Conservation (phyloP, 2,113 vertebrate genomes). For the Microcebus lehilahytsara region DNA sequence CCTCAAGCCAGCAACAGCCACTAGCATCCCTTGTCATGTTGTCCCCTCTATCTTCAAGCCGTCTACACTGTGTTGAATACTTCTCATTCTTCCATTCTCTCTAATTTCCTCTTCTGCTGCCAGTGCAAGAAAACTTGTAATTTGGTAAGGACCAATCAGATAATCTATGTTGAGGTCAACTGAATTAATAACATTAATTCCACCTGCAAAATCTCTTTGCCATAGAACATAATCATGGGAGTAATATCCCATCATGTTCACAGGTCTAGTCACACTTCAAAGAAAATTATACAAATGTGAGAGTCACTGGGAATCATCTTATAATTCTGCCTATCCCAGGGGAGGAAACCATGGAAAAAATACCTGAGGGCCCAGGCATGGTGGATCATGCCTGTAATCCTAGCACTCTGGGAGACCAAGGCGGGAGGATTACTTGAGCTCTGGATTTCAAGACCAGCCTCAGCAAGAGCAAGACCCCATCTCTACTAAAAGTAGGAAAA, state of each 20-base stretch:
- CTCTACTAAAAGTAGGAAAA: no score
- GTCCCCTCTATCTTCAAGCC: background rate
- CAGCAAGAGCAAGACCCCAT: no score
- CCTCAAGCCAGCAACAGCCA: background rate
- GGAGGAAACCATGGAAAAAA: background rate
- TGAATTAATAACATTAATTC: constrained; percentile 15
- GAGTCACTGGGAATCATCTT: background rate
- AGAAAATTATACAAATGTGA: background rate
- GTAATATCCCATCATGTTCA: background rate
- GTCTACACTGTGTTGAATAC: background rate
- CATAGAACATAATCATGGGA: background rate
- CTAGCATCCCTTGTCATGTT: background rate
- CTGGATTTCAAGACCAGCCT: no score
- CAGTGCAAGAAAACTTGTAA: background rate
- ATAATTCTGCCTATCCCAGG: background rate
- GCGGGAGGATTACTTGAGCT: no score
- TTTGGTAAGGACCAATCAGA: background rate
- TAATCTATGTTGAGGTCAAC: constrained; percentile 8
- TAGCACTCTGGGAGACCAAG: no score
- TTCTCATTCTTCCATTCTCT: background rate
- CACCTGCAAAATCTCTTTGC: constrained; percentile 13
- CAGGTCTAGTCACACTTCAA: background rate
- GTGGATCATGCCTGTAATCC: no score
- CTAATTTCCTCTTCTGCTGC: background rate
- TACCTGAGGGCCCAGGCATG: background rate